These are phyloP conservation scores for Eucera pruinosa DNA, from an alignment of 2,888 invertebrate species.

Conservation along the genomic window DNA sequence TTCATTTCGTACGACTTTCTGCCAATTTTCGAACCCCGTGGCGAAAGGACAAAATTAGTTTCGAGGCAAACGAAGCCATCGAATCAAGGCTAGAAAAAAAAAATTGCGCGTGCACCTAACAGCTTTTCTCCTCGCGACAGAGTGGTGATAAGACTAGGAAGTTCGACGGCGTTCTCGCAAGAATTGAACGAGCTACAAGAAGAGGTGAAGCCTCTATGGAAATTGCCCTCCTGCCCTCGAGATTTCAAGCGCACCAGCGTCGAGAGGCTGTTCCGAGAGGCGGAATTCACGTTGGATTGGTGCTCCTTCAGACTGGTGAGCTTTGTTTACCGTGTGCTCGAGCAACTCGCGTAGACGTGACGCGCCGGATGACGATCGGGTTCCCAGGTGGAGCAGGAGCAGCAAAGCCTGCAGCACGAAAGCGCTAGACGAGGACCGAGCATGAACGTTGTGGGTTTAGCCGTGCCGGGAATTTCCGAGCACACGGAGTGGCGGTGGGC, in stretches of 20 bases:
- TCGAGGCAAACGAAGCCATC: too few relatives aligned
- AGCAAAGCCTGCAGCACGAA: slow-evolving; percentile 73
- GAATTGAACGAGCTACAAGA: slow-evolving; percentile 90
- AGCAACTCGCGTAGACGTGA: too few relatives aligned
- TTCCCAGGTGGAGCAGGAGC: slow-evolving; percentile 78
- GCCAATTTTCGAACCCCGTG: too few relatives aligned
- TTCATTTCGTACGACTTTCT: too few relatives aligned
- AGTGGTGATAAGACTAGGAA: slow-evolving; percentile 92
- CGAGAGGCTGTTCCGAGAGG: slow-evolving; percentile 92
- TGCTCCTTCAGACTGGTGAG: slow-evolving; percentile 93
- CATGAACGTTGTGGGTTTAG: slow-evolving; percentile 78
- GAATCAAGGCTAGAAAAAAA: too few relatives aligned
- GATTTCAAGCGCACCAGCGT: slow-evolving; percentile 94
- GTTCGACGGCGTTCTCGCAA: slow-evolving; percentile 89
- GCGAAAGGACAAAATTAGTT: too few relatives aligned
- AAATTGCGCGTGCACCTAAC: too few relatives aligned
- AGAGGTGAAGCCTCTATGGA: slow-evolving; percentile 92
- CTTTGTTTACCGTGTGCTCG: slow-evolving; percentile 15
- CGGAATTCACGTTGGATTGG: slow-evolving; percentile 94
- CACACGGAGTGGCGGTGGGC: slow-evolving; percentile 86
- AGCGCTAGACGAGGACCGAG: slow-evolving; percentile 80
- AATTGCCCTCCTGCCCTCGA: slow-evolving; percentile 91
- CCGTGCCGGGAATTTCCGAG: slow-evolving; percentile 79
- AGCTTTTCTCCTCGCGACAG: slow-evolving; percentile 84
- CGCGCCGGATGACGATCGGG: too few relatives aligned